phyloP scores from a whole-genome alignment of 2,113 vertebrate species.

The Pelvicachromis taeniatus region DNA sequence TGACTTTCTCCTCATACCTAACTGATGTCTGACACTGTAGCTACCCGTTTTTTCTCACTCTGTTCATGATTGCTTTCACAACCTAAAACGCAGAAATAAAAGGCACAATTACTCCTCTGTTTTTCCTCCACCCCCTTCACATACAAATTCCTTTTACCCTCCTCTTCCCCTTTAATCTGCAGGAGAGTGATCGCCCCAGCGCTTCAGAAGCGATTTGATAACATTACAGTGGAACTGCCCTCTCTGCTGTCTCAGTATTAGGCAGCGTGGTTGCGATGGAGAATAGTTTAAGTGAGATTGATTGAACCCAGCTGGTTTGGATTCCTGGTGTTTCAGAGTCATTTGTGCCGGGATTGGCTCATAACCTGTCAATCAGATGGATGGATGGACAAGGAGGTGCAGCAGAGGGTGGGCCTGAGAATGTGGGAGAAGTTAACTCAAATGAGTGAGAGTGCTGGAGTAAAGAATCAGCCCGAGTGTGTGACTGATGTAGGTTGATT shows the following conservation, averaged over 20 bases:
- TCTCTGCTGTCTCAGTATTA: conserved; percentile 59
- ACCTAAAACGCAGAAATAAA: conserved; percentile 7
- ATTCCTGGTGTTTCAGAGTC: conserved; percentile 66
- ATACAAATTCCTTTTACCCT: neutral
- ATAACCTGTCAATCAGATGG: conserved; percentile 71
- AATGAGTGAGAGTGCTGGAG: neutral
- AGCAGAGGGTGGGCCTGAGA: conserved; percentile 19
- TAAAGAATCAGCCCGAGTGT: neutral
- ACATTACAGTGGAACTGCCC: conserved; percentile 65
- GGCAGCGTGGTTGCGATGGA: conserved; percentile 39
- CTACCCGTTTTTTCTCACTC: neutral
- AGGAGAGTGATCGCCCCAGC: conserved; percentile 38
- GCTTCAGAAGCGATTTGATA: conserved; percentile 55
- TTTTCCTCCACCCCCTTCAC: neutral
- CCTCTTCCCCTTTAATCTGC: conserved; percentile 8
- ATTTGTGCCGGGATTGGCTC: conserved; percentile 69
- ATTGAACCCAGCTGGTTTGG: conserved; percentile 67
- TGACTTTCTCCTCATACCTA: conserved; percentile 22
- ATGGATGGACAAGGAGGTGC: conserved; percentile 47
- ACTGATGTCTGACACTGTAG: conserved; percentile 2
- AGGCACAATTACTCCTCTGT: neutral
- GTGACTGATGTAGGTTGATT: neutral
- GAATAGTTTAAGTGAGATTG: conserved; percentile 73
- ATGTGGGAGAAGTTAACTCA: neutral
- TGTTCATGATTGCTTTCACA: neutral